Conservation (phyloP, 2,113 vertebrate species). For the Pygoscelis antarcticus region DNA sequence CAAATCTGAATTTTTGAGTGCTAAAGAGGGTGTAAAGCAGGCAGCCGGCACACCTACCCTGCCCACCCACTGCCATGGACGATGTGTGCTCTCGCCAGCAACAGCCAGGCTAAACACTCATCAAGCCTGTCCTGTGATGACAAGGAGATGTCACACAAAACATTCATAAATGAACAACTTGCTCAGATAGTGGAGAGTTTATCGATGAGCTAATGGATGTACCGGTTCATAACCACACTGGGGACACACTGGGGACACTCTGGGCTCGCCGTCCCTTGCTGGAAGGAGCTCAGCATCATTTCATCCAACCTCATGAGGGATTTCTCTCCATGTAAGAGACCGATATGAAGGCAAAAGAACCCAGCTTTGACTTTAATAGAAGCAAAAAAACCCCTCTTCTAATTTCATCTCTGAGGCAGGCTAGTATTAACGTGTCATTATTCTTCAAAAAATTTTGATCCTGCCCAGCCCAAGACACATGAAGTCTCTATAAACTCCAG, state of each 20-base stretch:
- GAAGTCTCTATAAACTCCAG: background rate
- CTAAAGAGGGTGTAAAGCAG: background rate
- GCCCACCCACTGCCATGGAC: background rate
- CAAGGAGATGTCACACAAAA: background rate
- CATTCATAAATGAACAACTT: background rate
- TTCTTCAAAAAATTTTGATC: background rate
- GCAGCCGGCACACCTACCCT: background rate
- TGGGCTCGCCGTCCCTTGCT: accelerated
- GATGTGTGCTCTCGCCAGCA: accelerated
- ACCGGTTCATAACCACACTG: background rate
- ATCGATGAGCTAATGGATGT: background rate
- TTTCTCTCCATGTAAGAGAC: background rate
- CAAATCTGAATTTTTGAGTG: background rate
- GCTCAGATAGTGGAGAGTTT: background rate
- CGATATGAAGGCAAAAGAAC: background rate
- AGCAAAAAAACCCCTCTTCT: background rate
- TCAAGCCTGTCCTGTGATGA: background rate
- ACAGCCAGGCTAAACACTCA: background rate
- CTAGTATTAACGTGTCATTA: background rate
- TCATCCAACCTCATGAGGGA: background rate
- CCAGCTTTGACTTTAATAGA: background rate
- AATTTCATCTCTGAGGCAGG: background rate
- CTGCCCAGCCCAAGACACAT: background rate
- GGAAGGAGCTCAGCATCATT: background rate
- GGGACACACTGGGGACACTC: background rate